Percentiles rank a stretch among this genome's conserved stretches.
Evolutionary conservation across 2,797 vertebrate species (phyloP).

Genomic region (Holocentrus rufus): DNA sequence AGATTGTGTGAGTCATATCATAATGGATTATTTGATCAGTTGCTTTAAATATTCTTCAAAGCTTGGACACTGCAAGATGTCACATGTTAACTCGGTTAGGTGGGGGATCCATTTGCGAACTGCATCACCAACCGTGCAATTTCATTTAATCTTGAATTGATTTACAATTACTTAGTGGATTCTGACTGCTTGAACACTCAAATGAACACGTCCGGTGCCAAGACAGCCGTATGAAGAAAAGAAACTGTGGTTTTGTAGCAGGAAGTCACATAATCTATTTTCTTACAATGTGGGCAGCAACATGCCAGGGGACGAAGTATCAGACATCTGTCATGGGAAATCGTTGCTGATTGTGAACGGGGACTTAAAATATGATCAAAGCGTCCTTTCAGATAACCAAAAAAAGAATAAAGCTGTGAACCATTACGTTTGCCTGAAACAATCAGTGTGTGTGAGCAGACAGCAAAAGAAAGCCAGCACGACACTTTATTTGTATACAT

Average conservation of each 20-base stretch:
- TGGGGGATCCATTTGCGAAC: constrained; percentile 32
- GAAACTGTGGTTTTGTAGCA: not conserved
- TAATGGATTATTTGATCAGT: constrained; percentile 33
- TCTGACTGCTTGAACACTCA: constrained; percentile 22
- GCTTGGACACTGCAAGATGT: constrained; percentile 7
- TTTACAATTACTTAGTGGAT: constrained; percentile 51
- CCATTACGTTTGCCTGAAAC: constrained; percentile 18
- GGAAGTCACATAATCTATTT: constrained; percentile 15
- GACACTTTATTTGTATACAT: constrained; percentile 56
- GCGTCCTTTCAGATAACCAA: constrained; percentile 8
- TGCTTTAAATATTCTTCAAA: constrained; percentile 1
- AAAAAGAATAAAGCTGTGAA: constrained; percentile 17
- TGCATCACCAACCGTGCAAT: constrained; percentile 16
- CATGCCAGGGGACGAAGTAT: not conserved
- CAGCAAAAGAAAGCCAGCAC: constrained; percentile 34
- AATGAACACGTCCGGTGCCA: constrained; percentile 28
- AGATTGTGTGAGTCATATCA: constrained; percentile 25
- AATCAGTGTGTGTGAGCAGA: constrained; percentile 8
- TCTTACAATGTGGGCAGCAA: not conserved
- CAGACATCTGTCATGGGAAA: constrained; percentile 3
- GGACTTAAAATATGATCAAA: constrained; percentile 14
- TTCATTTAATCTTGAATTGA: constrained; percentile 46
- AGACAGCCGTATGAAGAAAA: constrained; percentile 9
- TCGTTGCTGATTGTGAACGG: not conserved
- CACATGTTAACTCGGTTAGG: constrained; percentile 23